Evolutionary conservation across 2,113 vertebrate genomes (phyloP), one percentile per base, ranked within the genome.

Genomic region (Sphaerodactylus townsendi): DNA sequence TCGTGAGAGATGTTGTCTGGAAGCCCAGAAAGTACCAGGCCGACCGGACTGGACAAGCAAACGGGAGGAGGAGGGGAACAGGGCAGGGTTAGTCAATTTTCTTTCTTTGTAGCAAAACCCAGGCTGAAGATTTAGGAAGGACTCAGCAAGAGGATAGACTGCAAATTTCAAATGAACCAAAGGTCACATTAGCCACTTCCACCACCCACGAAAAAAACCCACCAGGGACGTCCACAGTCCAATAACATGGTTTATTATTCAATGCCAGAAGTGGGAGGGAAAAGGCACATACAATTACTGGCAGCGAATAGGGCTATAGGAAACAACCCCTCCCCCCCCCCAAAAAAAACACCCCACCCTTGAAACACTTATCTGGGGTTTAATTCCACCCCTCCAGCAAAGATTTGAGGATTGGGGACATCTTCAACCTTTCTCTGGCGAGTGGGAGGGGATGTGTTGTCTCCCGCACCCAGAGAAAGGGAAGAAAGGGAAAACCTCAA

Each of bases 331-430:
- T n/a, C 28, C 25, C 37, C 28, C 28, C 13, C 19, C 21, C 65
- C 33, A 1, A 3, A 10, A 25, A 33, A 33, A 46, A 69, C n/a
- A n/a, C n/a, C n/a, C n/a, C n/a, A n/a, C n/a, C 3, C 6, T 21
- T 35, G 13, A 48, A 46, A 75, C 50, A 39, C 21, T 59, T 25
- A 28, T 7, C 8, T 62, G 44, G 64, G 87, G 44, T 69, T 89
- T 89, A 91, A 95, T 21, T 3, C 96, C 96, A 95, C 93, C 92
- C 96, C 97, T 93, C 96, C 96, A 96, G 96, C 96, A 97, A 97
- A 97, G 96, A 95, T 96, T 93, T 85, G 89, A 90, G 88, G 74
- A 86, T 82, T 86, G 76, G 86, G 72, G 89, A 30, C 93, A 93
- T 93, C 93, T 93, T 92, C 90, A 91, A 87, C 79, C 70, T 86